Base-by-base conservation (phyloP, 2,113 vertebrate species). In the Bubo scandiacus region DNA sequence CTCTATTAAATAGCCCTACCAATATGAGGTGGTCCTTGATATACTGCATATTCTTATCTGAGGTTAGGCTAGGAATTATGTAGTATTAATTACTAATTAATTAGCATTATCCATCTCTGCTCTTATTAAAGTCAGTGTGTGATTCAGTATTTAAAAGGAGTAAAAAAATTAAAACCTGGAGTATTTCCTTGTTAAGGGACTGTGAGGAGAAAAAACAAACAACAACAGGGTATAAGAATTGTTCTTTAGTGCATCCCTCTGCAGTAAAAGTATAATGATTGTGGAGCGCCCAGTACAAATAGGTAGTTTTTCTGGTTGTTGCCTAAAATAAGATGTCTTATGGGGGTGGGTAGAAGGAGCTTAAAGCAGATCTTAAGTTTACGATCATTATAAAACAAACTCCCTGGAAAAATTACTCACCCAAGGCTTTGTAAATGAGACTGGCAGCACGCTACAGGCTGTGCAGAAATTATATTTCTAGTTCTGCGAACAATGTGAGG, bases 51-150 rank as follows among this genome's bases (percentile, higher is more conserved):
- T 51, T 84, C 2, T 4, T 82, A 75, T 36, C 62, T 90, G 52
- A 63, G 47, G 45, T 42, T 81, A 88, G 58, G 26, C 42, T 83
- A 88, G 30, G 36, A 94, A 88, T 75, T 75, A 90, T 66, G 89
- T 70, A 45, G 27, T 81, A 92, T 96, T 77, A 88, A 94, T 91
- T 92, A 90, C 94, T 91, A 74, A 93, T 85, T 91, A 90, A 95
- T 95, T 88, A 92, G 57, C 16, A 81, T 90, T 86, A 88, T 78
- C 75, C 30, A 78, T 57, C 77, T 93, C 68, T 72, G 10, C 14
- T 95, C 30, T 57, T 32, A 78, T 45, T 95, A 86, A 84, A 87
- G 61, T 71, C 90, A 81, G n/a, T 20, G 20, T 27, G 72, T 20
- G 47, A 94, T 86, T 92, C 80, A 86, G 85, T 83, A 94, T 95